Percentiles rank a stretch among this genome's conserved stretches.
phyloP scores from a whole-genome alignment of 2,113 vertebrate species.

The Sus scrofa region DNA sequence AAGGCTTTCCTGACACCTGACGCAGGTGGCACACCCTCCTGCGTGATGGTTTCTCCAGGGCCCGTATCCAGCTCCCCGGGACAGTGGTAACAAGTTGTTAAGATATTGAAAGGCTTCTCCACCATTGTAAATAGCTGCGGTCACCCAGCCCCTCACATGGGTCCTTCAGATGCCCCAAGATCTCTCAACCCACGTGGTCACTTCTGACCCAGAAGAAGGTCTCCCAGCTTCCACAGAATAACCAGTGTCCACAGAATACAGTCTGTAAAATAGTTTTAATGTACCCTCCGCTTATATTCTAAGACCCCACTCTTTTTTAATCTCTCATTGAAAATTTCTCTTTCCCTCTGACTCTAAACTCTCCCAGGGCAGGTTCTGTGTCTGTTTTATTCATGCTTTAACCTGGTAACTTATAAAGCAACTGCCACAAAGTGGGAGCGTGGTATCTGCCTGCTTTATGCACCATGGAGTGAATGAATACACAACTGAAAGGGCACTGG shows the following conservation, averaged over 20 bases:
- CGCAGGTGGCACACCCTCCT: background rate
- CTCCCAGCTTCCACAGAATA: background rate
- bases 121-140: background rate
- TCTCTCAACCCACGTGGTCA: rapidly evolving
- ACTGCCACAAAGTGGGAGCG: background rate
- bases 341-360: background rate
- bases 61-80: background rate
- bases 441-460: no score
- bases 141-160: background rate
- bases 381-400: background rate
- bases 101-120: background rate
- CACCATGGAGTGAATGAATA: background rate
- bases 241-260: background rate
- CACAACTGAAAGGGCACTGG: background rate
- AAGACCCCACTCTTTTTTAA: background rate
- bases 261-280: background rate
- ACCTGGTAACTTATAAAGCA: rapidly evolving
- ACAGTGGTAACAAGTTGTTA: background rate
- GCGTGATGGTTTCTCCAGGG: background rate
- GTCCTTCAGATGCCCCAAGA: background rate
- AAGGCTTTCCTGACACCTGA: background rate
- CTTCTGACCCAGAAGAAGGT: background rate
- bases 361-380: background rate
- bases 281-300: background rate
- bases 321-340: background rate